Base-by-base conservation (phyloP, 2,888 invertebrate genomes). In the Drosophila histrio region DNA sequence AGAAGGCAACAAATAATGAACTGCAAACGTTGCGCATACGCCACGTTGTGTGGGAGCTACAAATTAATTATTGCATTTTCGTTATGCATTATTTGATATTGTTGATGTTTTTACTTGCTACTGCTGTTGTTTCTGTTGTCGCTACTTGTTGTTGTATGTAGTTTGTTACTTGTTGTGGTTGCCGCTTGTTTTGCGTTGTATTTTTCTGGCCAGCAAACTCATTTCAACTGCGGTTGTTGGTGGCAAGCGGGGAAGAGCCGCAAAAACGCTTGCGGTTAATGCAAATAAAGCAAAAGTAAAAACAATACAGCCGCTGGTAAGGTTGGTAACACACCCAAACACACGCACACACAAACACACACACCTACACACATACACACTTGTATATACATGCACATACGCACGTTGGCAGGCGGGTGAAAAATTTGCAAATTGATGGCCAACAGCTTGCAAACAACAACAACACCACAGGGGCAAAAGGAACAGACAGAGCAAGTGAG, bases 371-470 rank as follows among this genome's bases (percentile, higher is more conserved):
- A 19, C 19, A 28, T 11, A 43, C 41, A 26, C 46, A 24, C n/a
- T n/a, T n/a, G n/a, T n/a, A n/a, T n/a, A n/a, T n/a, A n/a, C n/a
- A n/a, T n/a, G n/a, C 30, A 32, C 21, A 39, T 15, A 15, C 24
- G 28, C 30, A 17, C 21, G 34, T 34, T 21, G 36, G 24, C 41
- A 39, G 63, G 57, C 34, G 54, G 56, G 61, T 65, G 52, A 72
- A 72, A 65, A 70, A 62, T 71, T 71, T 66, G 71, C 71, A 72
- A 71, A 72, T 72, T 72, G 61, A 72, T 72, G 66, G 72, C 69
- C 52, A 58, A 44, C 39, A 63, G 63, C 52, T 46, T 13, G 19
- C 36, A 59, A 54, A 56, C 17, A 61, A 47, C 49, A 59, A 56
- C 52, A 63, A 22, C 36, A 47, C 17, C 24, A 26, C 36, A 24